Evolutionary conservation across 2,888 invertebrate genomes (phyloP), one percentile per base, ranked within the genome.

Genomic region (Troides oblongomaculatus): DNA sequence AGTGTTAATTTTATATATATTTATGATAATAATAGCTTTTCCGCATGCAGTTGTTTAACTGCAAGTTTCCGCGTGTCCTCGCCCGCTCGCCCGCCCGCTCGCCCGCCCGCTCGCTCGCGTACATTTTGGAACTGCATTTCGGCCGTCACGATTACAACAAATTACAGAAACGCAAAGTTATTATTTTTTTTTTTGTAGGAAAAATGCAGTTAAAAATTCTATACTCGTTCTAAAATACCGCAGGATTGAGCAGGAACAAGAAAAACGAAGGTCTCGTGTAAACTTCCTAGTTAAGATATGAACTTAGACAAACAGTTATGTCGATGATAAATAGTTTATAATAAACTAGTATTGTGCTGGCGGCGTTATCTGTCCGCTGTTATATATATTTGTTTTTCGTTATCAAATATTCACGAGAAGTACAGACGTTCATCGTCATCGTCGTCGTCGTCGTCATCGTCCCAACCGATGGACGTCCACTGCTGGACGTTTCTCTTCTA

Each of bases 51-150:
- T 72, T 70, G 14, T 46, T 14, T 12, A 12, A 12, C 12, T 2
- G 23, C 57, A 43, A 46, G 56, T 70, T 77, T 78, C 78, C 78
- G 74, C 23, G 64, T 74, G 73, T 73, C 76, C 78, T 78, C 74
- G 75, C 21, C 56, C 5, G 46, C 21, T 56, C 12, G 46, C 21
- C 50, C 12, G 58, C 21, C 23, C 18, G 57, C 17, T n/a, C n/a
- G 57, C 25, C 21, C 74, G 75, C 21, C 50, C 5, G 46, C 21
- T 50, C 12, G 58, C 21, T 39, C 18, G 57, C 17, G 25, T 39
- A 62, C 58, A 43, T 6, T 36, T 23, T 58, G 53, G 62, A 30
- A 60, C 56, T 65, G 70, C 75, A 77, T 69, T 69, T 64, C 61
- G 57, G 57, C 76, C 50, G 64, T 64, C 69, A 67, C 64, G 63